A percentile compares a stretch with the other conserved stretches of the same genome.
Evolutionary conservation across 2,113 vertebrate genomes (phyloP).

Genomic region (Alethe castanea): DNA sequence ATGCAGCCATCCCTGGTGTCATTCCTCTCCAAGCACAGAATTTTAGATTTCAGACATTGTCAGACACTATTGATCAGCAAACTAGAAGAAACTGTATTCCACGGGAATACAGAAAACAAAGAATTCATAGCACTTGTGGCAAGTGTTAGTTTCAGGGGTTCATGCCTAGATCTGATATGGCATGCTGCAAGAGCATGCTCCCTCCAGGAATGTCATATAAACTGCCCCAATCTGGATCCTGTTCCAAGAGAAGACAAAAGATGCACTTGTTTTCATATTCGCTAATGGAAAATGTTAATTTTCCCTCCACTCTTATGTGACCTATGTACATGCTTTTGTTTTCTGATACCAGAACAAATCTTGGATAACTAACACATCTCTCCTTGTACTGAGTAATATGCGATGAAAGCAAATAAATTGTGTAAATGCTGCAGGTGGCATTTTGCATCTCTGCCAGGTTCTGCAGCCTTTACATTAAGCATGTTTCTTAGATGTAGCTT

Average conservation of each 20-base stretch:
- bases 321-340: neutral
- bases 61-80: neutral
- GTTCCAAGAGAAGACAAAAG: neutral
- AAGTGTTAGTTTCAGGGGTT: neutral
- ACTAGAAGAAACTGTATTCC: neutral
- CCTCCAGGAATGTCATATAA: neutral
- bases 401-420: neutral
- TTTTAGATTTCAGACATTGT: neutral
- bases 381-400: neutral
- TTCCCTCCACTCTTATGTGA: accelerated
- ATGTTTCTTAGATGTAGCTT: neutral
- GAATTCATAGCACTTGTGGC: neutral
- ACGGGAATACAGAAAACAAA: neutral
- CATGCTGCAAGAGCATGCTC: neutral
- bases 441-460: neutral
- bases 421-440: slow-evolving; percentile 13
- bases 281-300: neutral
- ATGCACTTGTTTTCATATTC: slow-evolving; percentile 3
- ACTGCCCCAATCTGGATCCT: neutral
- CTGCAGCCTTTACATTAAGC: neutral
- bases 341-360: neutral
- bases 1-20: neutral
- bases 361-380: neutral
- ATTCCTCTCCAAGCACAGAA: neutral
- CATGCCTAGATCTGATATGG: neutral